These are phyloP conservation scores for Epinephelus moara DNA, from an alignment of 2,113 vertebrate species.

Conservation along the genomic window DNA sequence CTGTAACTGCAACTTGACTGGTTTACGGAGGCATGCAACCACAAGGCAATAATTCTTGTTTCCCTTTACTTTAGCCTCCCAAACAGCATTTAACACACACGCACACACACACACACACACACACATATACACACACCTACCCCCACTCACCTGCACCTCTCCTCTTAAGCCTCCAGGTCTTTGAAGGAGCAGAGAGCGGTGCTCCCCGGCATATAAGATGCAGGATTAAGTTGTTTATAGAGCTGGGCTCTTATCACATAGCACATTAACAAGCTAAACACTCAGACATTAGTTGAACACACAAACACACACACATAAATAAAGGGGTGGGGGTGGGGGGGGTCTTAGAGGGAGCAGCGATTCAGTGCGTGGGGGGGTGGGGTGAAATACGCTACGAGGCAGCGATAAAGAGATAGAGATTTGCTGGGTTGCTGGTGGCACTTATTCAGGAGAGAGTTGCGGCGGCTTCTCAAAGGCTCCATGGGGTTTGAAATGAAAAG, in stretches of 20 bases:
- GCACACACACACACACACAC: not conserved
- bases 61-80: not conserved
- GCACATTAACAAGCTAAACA: slow-evolving; percentile 59
- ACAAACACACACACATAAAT: slow-evolving; percentile 16
- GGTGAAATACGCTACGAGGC: slow-evolving; percentile 45
- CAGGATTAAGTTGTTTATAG: slow-evolving; percentile 69
- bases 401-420: slow-evolving; percentile 58
- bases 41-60: no score
- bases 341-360: slow-evolving; percentile 19
- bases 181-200: slow-evolving; percentile 45
- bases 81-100: not conserved
- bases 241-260: slow-evolving; percentile 50
- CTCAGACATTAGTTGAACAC: slow-evolving; percentile 40
- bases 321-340: no score
- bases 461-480: slow-evolving; percentile 65
- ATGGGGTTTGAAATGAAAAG: slow-evolving; percentile 70
- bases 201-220: slow-evolving; percentile 41
- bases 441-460: slow-evolving; percentile 65
- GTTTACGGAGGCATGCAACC: no score
- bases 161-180: slow-evolving; percentile 54
- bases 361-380: slow-evolving; percentile 4
- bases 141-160: slow-evolving; percentile 21
- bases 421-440: slow-evolving; percentile 65
- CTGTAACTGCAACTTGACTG: no score
- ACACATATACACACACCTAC: not conserved